Conservation (phyloP, 2,797 vertebrate genomes). For the Psittacula derbiana region DNA sequence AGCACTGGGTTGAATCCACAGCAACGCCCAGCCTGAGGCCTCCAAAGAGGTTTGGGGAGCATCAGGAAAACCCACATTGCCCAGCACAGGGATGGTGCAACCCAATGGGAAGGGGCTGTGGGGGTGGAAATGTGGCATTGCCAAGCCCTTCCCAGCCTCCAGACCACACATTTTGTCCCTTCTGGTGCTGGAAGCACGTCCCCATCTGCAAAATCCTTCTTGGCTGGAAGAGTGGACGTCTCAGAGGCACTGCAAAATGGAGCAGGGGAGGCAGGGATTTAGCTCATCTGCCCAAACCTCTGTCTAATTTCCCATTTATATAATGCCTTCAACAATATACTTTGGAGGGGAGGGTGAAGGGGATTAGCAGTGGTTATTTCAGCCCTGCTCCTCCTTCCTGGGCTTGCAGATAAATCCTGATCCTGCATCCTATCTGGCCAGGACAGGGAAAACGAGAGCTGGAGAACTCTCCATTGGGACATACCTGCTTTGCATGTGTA, state of each 20-base stretch:
- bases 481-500: fast-evolving
- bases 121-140: not conserved
- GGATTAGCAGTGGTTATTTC: not conserved
- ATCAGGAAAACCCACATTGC: not conserved
- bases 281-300: not conserved
- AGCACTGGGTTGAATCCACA: not conserved
- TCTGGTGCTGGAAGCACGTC: fast-evolving
- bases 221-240: not conserved
- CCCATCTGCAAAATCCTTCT: not conserved
- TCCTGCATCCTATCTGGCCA: not conserved
- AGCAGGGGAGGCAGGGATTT: not conserved
- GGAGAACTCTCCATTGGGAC: not conserved
- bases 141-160: not conserved
- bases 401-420: not conserved
- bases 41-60: not conserved
- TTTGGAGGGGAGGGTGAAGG: not conserved
- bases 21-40: not conserved
- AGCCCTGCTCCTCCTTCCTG: not conserved
- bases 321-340: not conserved
- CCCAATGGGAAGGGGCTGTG: not conserved
- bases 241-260: not conserved
- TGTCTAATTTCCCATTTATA: not conserved
- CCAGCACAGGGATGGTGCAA: fast-evolving
- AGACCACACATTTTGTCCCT: not conserved
- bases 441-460: not conserved